Base-by-base conservation (phyloP, 2,888 invertebrate species). In the Scaptomyza tumidula region DNA sequence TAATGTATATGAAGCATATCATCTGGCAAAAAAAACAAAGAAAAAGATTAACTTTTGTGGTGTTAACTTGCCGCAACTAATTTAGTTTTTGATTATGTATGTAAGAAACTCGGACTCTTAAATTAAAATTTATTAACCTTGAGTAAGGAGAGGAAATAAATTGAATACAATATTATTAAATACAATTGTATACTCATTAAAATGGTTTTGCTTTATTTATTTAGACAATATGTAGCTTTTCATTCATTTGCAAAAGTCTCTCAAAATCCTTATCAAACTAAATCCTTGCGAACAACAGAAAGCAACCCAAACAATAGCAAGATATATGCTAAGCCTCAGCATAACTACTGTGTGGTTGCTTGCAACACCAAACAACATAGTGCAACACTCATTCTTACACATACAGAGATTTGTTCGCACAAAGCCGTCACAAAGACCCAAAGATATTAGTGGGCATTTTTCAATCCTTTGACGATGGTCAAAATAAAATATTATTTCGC, bases 391-490 rank as follows among this genome's bases (percentile, higher is more conserved):
- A 16, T 7, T 48, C 19, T 9, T 9, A 24, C 3, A 54, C 41
- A 50, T 46, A 43, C 52, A 56, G 3, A 61, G 37, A 49, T 39
- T 45, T 31, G 33, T 37, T 44, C 19, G 37, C 78, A 79, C 77
- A 85, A 82, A 83, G 74, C 78, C 83, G 69, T 64, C 86, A 80
- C 88, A 86, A 89, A 85, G 88, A 82, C 88, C 80, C 80, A 90
- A 89, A 90, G 86, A 89, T 86, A 90, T 90, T 90, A 88, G 90
- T 88, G 90, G 90, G 90, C 91, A 91, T 91, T 91, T 91, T 91
- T 91, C 91, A 91, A 90, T 90, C 91, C 90, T 91, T 91, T 91
- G 90, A 90, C 80, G 89, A 89, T 86, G 90, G 84, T 88, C 89
- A 90, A 89, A 89, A 86, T 85, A 85, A 86, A 85, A 89, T 90